Conservation (phyloP, 1,140 invertebrate genomes). For the Euwallacea fornicatus region DNA sequence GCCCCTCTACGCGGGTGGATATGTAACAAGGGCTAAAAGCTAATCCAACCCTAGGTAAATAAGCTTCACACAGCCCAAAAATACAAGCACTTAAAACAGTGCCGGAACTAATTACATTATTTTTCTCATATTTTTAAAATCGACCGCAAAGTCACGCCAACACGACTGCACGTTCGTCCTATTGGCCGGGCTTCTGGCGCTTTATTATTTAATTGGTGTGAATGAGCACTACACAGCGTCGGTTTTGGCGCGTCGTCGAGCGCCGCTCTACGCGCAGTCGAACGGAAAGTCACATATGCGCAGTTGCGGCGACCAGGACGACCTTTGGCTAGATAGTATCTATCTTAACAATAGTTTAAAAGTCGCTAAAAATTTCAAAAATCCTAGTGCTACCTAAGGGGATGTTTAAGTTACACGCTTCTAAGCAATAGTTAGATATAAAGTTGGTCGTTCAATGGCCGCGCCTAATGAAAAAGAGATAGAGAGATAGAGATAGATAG, state of each 20-base stretch:
- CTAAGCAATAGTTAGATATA: conserved; percentile 28
- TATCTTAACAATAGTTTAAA: conserved; percentile 31
- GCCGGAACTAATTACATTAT: conserved; percentile 53
- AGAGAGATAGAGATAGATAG: background rate
- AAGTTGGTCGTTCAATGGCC: background rate
- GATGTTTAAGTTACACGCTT: conserved; percentile 31
- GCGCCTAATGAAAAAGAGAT: background rate
- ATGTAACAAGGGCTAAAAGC: conserved; percentile 56
- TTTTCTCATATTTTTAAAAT: conserved; percentile 18
- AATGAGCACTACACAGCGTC: conserved; percentile 54
- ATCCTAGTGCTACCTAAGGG: conserved; percentile 34
- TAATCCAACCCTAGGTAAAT: conserved; percentile 54
- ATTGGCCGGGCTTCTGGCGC: too few species aligned
- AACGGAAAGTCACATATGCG: background rate
- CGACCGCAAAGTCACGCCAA: background rate
- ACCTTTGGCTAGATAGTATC: conserved; percentile 30
- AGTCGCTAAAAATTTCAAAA: conserved; percentile 36
- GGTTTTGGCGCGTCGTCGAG: conserved; percentile 24
- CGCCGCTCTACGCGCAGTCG: background rate
- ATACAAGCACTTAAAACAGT: conserved; percentile 57
- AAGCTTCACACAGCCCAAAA: conserved; percentile 57
- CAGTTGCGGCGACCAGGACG: background rate
- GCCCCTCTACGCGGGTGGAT: conserved; percentile 53
- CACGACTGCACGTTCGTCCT: too few species aligned
- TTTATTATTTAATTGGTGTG: conserved; percentile 44